Evolutionary conservation across 2,113 vertebrate species (phyloP), one percentile per base, ranked within the genome.

Genomic region (Steatornis caripensis): DNA sequence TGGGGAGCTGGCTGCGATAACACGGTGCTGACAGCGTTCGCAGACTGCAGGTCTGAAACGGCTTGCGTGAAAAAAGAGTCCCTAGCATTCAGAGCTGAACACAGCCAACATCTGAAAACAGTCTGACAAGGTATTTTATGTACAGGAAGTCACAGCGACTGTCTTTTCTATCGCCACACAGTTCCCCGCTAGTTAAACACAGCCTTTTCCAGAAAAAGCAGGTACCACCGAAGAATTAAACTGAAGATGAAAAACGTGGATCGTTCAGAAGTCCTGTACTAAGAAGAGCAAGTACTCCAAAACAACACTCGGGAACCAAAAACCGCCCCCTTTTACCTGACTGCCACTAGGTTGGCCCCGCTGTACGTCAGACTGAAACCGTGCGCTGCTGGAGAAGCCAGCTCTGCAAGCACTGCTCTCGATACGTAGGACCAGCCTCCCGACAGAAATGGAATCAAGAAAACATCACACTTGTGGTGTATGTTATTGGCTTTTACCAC

Each of bases 31-130:
- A 24, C 58, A 43, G 71, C 71, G 3, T 16, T 1, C 19, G 37
- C 5, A 8, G 34, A 6, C 43, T 2, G 20, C 46, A 1, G 0
- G 6, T 4, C 48, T 26, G 70, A 17, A 32, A 10, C 0, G 4
- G 68, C 57, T 34, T 9, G 34, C 21, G 4, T n/a, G 0, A 15
- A 39, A 22, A 55, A 29, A 27, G 43, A 48, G 15, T 2, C 24
- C 30, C 15, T 26, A 11, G 64, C 60, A 4, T 10, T 8, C 55
- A 26, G 2, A 37, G 13, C 39, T 43, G 69, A 65, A 20, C 6
- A 7, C 1, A 51, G 36, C 2, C 53, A n/a, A 6, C n/a, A 23
- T 8, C 69, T 5, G 53, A 45, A 9, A 10, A 1, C 41, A 30
- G 34, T 1, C 0, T 18, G 51, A 41, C 6, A 6, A 37, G 69